Evolutionary conservation across 2,797 vertebrate genomes (phyloP), one percentile per base, ranked within the genome.

Genomic region (Vipera latastei): DNA sequence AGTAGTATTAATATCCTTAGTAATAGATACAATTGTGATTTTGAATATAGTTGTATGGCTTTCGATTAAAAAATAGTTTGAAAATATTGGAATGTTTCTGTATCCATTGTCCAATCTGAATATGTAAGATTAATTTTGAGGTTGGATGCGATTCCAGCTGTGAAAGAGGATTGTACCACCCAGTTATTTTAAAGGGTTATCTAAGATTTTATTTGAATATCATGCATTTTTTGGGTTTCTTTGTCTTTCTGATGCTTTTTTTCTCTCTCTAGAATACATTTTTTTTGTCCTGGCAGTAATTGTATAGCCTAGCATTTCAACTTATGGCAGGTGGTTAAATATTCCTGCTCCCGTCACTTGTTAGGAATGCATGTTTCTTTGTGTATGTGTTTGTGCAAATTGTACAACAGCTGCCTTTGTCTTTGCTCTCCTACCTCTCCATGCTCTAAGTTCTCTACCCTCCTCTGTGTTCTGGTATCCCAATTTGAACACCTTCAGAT

Each of bases 171-270:
- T 93, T 94, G 92, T 92, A 95, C 94, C 96, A 94, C 92, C 94
- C 11, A 0, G 4, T 88, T 89, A 69, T 55, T 92, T 93, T 73
- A 65, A 3, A 32, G 57, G 78, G 65, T 53, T 11, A 5, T 57
- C 83, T 73, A 44, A 60, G 57, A 89, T 86, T 92, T 93, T 92
- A 89, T 94, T 97, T 96, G 92, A 92, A 48, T 85, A 28, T 57
- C 97, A 98, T 98, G 98, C 98, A 98, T 98, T 97, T 95, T 48
- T 96, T 97, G 96, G 4, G 91, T 96, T 96, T 98, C 96, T 98
- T 97, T 97, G 97, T 94, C 93, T 92, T 97, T 96, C 92, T 93
- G 96, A 97, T 97, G 96, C 97, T 98, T 96, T 95, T 44, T 48
- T 48, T 2, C 1, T 90, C 96, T 32, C 97, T 97, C 96, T 92